Evolutionary conservation across 2,113 vertebrate species (phyloP).

Genomic region (Oxygymnocypris stewartii): DNA sequence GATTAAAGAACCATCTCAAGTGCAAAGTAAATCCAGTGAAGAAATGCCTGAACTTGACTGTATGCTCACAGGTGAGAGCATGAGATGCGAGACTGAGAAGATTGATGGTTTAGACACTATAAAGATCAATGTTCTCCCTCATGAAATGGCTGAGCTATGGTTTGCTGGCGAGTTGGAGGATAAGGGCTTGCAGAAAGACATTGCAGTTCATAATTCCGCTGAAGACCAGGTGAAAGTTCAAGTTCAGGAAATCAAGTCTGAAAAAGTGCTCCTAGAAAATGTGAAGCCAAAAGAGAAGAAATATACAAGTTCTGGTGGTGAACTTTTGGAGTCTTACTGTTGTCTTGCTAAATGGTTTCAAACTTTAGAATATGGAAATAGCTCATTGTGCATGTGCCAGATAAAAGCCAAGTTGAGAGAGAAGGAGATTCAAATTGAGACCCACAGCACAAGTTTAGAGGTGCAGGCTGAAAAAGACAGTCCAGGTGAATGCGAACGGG

Average conservation of each 20-base stretch:
- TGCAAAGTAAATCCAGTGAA: neutral
- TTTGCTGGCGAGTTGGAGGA: constrained; percentile 16
- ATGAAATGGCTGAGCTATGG: constrained; percentile 62
- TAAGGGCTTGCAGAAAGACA: neutral
- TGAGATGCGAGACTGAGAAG: neutral
- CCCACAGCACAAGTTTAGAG: neutral
- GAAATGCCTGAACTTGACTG: neutral
- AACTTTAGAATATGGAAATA: neutral
- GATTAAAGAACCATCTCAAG: neutral
- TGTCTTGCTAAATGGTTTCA: constrained; percentile 65
- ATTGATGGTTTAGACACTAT: constrained; percentile 58
- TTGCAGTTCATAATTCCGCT: neutral
- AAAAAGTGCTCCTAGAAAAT: neutral
- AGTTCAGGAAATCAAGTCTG: neutral
- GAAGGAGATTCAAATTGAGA: neutral
- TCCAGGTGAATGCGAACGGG: neutral
- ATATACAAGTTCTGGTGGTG: neutral
- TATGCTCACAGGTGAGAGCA: neutral
- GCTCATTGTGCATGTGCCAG: constrained; percentile 52
- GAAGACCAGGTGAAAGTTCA: neutral
- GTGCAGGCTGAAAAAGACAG: neutral
- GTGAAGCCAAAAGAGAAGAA: neutral
- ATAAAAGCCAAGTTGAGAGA: constrained; percentile 1
- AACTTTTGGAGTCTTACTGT: constrained; percentile 59
- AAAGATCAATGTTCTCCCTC: constrained; percentile 63